These are phyloP conservation scores for Dromiciops gliroides DNA, from an alignment of 2,113 vertebrate species.

Conservation along the genomic window DNA sequence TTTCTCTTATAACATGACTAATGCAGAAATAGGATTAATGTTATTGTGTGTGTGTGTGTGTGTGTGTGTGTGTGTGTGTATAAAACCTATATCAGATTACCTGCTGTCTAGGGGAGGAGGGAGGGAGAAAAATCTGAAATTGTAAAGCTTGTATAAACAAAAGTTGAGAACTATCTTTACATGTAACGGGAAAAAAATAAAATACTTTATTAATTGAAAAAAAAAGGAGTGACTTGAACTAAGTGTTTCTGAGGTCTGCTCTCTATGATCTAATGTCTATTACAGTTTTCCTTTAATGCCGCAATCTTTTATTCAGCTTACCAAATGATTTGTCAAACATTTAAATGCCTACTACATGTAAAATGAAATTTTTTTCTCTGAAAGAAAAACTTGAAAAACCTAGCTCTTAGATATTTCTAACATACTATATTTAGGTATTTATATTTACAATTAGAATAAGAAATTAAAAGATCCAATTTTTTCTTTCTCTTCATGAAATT, in stretches of 20 bases:
- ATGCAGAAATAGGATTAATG: no score
- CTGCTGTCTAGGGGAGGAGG: no score
- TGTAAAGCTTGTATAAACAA: no score
- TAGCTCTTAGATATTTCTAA: constrained; percentile 14
- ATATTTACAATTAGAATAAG: constrained; percentile 39
- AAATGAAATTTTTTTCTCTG: constrained; percentile 11
- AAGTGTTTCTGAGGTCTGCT: neutral
- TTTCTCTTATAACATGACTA: no score
- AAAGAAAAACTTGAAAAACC: constrained; percentile 14
- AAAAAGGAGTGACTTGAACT: neutral
- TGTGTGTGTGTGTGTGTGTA: no score
- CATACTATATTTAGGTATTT: constrained; percentile 38
- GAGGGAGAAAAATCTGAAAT: no score
- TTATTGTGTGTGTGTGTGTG: no score
- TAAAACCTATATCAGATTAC: no score
- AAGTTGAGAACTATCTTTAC: no score
- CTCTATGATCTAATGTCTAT: neutral
- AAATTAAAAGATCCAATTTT: constrained; percentile 36
- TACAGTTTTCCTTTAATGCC: neutral
- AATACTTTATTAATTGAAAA: no score
- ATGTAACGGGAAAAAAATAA: no score
- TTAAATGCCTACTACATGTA: neutral
- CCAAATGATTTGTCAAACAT: neutral
- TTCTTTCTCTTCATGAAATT: constrained; percentile 40
- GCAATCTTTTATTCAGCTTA: neutral